Evolutionary conservation across 2,888 invertebrate genomes (phyloP).

Genomic region (Rotaria magnacalcarata): DNA sequence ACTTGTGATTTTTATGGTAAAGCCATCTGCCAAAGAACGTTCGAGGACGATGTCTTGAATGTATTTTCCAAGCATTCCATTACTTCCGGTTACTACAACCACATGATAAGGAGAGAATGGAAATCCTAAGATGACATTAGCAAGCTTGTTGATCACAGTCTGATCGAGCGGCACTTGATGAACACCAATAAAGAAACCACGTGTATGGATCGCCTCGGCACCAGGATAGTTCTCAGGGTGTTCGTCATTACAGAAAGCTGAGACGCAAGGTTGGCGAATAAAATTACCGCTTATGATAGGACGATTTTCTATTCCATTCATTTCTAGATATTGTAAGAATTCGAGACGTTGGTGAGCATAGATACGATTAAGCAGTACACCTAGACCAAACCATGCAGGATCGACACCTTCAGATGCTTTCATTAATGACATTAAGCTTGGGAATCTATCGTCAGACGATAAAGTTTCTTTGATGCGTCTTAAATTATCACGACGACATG

Average conservation of each 20-base stretch:
- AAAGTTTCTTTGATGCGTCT: background rate
- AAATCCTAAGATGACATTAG: background rate
- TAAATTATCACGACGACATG: background rate
- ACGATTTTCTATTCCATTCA: background rate
- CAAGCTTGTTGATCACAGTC: background rate
- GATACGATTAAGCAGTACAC: background rate
- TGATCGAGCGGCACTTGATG: background rate
- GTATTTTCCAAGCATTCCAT: background rate
- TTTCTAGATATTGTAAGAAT: background rate
- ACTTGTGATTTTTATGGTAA: background rate
- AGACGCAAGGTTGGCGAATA: background rate
- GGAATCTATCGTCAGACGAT: background rate
- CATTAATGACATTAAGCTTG: background rate
- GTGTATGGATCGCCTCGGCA: background rate
- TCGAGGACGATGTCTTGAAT: background rate
- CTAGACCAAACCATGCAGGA: background rate
- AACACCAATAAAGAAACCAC: background rate
- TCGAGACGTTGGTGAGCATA: background rate
- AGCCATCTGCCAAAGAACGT: background rate
- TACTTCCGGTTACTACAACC: background rate
- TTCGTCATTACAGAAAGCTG: background rate
- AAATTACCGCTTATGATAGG: slow-evolving; percentile 5
- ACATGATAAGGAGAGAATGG: background rate
- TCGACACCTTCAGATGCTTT: background rate
- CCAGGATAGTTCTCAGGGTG: background rate